Conservation (phyloP, 2,113 vertebrate genomes). For the Orycteropus afer region DNA sequence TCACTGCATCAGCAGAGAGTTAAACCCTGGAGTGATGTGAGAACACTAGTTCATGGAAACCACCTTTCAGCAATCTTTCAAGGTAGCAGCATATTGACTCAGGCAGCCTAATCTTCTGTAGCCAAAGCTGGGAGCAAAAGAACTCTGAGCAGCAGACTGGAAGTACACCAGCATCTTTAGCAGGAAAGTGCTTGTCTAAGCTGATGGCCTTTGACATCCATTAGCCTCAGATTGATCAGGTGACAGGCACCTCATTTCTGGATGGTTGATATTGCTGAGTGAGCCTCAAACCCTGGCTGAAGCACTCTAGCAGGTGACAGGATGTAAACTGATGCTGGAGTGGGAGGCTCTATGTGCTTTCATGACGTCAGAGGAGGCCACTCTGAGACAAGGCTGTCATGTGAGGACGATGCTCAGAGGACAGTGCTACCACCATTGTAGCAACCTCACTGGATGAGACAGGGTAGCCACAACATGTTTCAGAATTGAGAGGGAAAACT, state of each 20-base stretch:
- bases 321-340: neutral
- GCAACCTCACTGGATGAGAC: neutral
- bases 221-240: neutral
- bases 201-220: neutral
- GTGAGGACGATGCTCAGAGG: neutral
- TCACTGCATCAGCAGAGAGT: constrained; percentile 2
- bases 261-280: neutral
- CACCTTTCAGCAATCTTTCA: neutral
- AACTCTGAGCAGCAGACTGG: neutral
- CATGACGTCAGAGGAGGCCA: neutral
- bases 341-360: neutral
- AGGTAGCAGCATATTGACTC: neutral
- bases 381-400: neutral
- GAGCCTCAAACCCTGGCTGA: neutral
- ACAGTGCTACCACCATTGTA: neutral
- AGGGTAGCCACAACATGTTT: neutral
- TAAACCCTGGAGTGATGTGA: neutral
- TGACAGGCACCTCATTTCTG: neutral
- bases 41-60: constrained; percentile 5
- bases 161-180: neutral
- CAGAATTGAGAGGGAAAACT: neutral
- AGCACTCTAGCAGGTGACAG: neutral
- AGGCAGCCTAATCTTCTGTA: neutral
- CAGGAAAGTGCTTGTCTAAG: neutral
- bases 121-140: neutral